These are phyloP conservation scores for Tribolium freemani DNA, from an alignment of 2,888 invertebrate species.

Conservation along the genomic window DNA sequence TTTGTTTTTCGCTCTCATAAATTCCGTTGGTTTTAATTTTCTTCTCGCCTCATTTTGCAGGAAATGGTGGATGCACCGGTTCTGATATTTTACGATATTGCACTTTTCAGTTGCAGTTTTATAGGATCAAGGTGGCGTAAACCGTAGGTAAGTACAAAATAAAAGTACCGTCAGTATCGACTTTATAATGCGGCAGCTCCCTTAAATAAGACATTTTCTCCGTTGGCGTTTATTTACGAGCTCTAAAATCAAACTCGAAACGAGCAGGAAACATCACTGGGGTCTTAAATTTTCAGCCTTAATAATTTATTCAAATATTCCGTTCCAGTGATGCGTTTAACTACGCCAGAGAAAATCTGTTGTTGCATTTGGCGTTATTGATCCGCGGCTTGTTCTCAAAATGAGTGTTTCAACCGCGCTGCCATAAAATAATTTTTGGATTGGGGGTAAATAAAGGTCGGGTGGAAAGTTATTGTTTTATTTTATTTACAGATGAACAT, in stretches of 20 bases:
- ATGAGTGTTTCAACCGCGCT: neutral
- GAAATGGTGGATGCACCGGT: slow-evolving; percentile 29
- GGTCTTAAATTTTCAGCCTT: slow-evolving; percentile 1
- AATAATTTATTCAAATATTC: slow-evolving; percentile 10
- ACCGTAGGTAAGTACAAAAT: slow-evolving; percentile 10
- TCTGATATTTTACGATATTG: slow-evolving; percentile 4
- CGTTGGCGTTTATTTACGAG: slow-evolving; percentile 21
- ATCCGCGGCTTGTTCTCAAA: slow-evolving; percentile 12
- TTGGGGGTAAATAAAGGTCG: neutral
- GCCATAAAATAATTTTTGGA: neutral
- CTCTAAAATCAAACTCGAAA: slow-evolving; percentile 8
- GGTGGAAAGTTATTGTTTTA: slow-evolving; percentile 22
- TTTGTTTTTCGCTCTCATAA: neutral
- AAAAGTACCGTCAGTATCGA: slow-evolving; percentile 5
- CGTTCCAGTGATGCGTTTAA: neutral
- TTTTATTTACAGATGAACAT: slow-evolving; percentile 41
- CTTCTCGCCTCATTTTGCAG: neutral
- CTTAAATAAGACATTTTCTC: slow-evolving; percentile 9
- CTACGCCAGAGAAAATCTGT: slow-evolving; percentile 2
- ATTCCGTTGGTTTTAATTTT: neutral
- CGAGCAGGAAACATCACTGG: neutral
- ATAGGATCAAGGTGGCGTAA: neutral
- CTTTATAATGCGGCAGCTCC: slow-evolving; percentile 3
- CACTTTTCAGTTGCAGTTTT: slow-evolving; percentile 9
- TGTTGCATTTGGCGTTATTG: slow-evolving; percentile 9